phyloP scores from a whole-genome alignment of 2,888 invertebrate species.

The Poecilobothrus nobilitatus region DNA sequence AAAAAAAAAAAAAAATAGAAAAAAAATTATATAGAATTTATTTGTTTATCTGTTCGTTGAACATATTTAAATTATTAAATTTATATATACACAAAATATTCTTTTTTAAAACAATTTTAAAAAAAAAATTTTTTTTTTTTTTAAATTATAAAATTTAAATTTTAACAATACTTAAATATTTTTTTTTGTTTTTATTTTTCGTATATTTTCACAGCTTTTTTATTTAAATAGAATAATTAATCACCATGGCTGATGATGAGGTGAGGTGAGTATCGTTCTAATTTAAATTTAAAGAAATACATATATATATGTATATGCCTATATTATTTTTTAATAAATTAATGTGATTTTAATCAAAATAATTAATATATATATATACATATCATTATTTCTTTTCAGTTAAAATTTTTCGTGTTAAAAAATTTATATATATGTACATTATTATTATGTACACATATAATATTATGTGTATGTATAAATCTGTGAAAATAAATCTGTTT shows the following conservation, averaged over 20 bases:
- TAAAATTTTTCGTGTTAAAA: too few relatives aligned
- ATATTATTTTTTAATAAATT: not conserved
- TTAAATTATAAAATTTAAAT: slow-evolving; percentile 9
- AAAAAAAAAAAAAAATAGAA: slow-evolving; percentile 11
- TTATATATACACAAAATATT: not conserved
- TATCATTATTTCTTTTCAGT: slow-evolving; percentile 15
- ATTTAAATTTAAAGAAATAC: slow-evolving; percentile 10
- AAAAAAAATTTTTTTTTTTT: slow-evolving; percentile 9
- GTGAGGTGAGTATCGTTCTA: slow-evolving; percentile 65
- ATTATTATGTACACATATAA: slow-evolving; percentile 19
- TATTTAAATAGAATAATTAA: slow-evolving; percentile 35
- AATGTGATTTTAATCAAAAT: not conserved
- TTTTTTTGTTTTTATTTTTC: slow-evolving; percentile 13
- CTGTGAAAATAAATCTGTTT: not conserved
- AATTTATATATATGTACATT: too few relatives aligned
- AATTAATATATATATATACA: slow-evolving; percentile 8
- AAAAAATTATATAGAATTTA: not conserved
- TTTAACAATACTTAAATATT: slow-evolving; percentile 12
- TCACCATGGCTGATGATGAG: slow-evolving; percentile 87
- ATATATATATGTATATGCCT: slow-evolving; percentile 9
- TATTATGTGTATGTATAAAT: slow-evolving; percentile 17
- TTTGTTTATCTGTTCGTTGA: slow-evolving; percentile 1
- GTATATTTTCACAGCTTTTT: slow-evolving; percentile 23
- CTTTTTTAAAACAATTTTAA: slow-evolving; percentile 13
- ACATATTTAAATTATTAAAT: not conserved